Base-by-base conservation (phyloP, 1,140 invertebrate genomes). In the Hyphantria cunea region DNA sequence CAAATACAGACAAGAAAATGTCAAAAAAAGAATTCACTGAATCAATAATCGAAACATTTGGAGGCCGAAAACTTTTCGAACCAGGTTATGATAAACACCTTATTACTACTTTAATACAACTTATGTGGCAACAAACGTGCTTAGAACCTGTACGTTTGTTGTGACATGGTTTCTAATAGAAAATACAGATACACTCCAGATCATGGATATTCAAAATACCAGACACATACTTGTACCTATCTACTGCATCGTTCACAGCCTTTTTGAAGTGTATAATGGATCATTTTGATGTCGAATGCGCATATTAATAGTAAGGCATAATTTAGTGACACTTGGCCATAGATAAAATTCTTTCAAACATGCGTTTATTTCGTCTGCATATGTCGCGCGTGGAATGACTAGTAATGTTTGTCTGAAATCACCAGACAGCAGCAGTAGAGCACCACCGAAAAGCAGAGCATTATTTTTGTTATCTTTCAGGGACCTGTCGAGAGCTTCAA, bases 391-490 rank as follows among this genome's bases (percentile, higher is more conserved):
- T 60, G 44, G 37, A 10, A 63, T 65, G 49, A 70, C 62, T 10
- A 65, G 62, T 61, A 69, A 62, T 17, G 63, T 70, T 47, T 70
- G 72, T 3, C 62, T 62, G 54, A 74, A 74, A 25, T 66, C 71
- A 63, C 64, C 64, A 59, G 71, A 74, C 53, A 74, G 44, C 33
- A 70, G 61, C 48, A 70, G 55, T 34, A 71, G 32, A 68, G 65
- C 44, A 55, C 56, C 70, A 65, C 72, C 72, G 52, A 74, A 66
- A 55, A 72, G 65, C 60, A 60, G 62, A 60, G 64, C 10, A 50
- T 68, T 74, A 49, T 54, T 44, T 14, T 62, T 65, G 48, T 60
- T 63, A 70, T 70, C 61, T 58, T 73, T 33, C 56, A 73, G 44
- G 47, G 50, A 55, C 56, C 63, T 72, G 10, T 72, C 0, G 3